phyloP scores from a whole-genome alignment of 2,113 vertebrate species.

The Axis porcinus region DNA sequence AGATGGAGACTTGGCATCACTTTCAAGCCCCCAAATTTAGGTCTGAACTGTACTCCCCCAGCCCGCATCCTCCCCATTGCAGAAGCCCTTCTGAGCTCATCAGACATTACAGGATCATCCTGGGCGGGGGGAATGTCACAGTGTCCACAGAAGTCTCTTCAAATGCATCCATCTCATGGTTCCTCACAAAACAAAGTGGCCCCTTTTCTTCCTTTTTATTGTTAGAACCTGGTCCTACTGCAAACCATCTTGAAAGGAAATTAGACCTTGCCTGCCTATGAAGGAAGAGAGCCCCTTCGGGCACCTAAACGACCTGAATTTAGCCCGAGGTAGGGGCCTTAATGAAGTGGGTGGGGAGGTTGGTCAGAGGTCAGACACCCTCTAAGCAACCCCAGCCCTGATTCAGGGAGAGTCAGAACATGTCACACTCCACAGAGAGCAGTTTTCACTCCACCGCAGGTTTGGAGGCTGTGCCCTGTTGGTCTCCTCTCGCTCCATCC shows the following conservation, averaged over 20 bases:
- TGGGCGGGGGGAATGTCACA: accelerated
- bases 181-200: background rate
- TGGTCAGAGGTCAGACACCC: background rate
- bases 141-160: background rate
- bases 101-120: background rate
- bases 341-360: background rate
- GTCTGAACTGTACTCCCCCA: background rate
- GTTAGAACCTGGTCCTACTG: background rate
- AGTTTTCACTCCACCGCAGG: constrained; percentile 48
- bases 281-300: background rate
- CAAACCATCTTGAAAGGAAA: background rate
- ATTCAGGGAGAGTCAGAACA: constrained; percentile 53
- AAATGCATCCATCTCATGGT: background rate
- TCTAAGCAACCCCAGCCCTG: constrained; percentile 36
- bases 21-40: background rate
- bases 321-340: background rate
- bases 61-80: background rate
- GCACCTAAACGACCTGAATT: background rate
- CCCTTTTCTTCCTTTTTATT: background rate
- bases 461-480: constrained; percentile 3
- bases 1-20: background rate
- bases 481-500: accelerated
- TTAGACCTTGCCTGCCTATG: background rate
- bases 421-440: constrained; percentile 47
- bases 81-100: background rate